These are phyloP conservation scores for Coecobrya sp. DNA, from an alignment of 2,888 invertebrate genomes.

Conservation along the genomic window DNA sequence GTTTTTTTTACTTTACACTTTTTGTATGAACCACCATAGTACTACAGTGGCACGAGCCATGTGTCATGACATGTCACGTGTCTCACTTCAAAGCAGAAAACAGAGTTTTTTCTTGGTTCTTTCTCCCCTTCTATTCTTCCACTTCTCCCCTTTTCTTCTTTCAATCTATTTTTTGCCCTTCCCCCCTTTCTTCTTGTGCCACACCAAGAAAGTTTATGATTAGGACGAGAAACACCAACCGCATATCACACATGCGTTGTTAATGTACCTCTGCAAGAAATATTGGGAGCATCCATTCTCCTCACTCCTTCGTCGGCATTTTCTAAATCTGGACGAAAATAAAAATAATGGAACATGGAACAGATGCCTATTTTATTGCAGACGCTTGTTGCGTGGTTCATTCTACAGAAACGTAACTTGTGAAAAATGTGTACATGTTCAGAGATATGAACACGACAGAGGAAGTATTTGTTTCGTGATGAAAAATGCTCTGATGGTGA, in stretches of 20 bases:
- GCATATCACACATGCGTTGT: neutral
- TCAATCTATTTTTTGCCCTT: neutral
- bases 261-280: neutral
- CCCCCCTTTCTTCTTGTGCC: neutral
- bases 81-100: slow-evolving; percentile 70
- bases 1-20: neutral
- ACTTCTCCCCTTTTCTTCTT: too few relatives aligned
- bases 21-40: neutral
- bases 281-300: slow-evolving; percentile 27
- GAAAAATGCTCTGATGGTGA: neutral
- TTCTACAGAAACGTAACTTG: slow-evolving; percentile 22
- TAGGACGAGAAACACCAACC: neutral
- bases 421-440: neutral
- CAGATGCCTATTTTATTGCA: slow-evolving; percentile 64
- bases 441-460: neutral
- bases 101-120: slow-evolving; percentile 11
- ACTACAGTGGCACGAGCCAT: slow-evolving; percentile 79
- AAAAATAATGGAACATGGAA: slow-evolving; percentile 63
- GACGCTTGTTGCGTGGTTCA: neutral
- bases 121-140: slow-evolving; percentile 35
- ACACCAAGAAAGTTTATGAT: neutral
- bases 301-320: slow-evolving; percentile 52
- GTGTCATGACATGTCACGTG: slow-evolving; percentile 81
- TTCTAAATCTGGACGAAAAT: slow-evolving; percentile 74
- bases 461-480: slow-evolving; percentile 14